Conservation (phyloP, 2,888 invertebrate genomes). For the Boloria selene region DNA sequence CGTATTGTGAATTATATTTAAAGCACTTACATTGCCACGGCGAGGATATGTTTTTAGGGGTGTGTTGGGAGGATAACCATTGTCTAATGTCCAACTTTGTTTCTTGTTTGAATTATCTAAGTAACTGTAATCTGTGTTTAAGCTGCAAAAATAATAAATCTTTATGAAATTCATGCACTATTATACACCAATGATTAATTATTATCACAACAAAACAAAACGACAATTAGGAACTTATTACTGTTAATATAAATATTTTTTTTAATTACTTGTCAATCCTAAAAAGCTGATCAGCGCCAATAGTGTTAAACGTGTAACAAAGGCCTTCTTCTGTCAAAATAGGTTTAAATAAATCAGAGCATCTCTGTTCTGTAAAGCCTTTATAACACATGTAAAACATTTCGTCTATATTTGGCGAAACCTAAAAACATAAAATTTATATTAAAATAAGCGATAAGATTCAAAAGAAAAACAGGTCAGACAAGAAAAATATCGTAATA, state of each 20-base stretch:
- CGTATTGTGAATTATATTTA: neutral
- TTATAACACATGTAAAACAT: constrained; percentile 83
- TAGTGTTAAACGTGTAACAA: constrained; percentile 87
- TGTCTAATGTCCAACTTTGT: constrained; percentile 84
- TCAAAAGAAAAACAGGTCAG: neutral
- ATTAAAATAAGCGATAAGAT: constrained; percentile 28
- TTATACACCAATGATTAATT: no score
- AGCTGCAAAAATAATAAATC: constrained; percentile 41
- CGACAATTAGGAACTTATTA: no score
- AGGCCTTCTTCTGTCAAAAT: constrained; percentile 87
- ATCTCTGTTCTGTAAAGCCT: constrained; percentile 68
- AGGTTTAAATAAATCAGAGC: constrained; percentile 83
- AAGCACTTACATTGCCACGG: constrained; percentile 81
- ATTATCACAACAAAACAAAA: no score
- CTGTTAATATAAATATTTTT: no score
- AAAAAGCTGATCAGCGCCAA: constrained; percentile 83
- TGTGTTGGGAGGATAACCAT: constrained; percentile 80
- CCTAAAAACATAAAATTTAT: constrained; percentile 43
- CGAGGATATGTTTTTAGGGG: constrained; percentile 85
- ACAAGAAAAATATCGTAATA: no score
- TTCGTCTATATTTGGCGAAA: constrained; percentile 77
- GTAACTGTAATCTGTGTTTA: constrained; percentile 62
- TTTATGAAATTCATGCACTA: no score
- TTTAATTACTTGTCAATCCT: constrained; percentile 82
- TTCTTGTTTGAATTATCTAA: constrained; percentile 58